Evolutionary conservation across 2,797 vertebrate genomes (phyloP).

Genomic region (Gymnodraco acuticeps): DNA sequence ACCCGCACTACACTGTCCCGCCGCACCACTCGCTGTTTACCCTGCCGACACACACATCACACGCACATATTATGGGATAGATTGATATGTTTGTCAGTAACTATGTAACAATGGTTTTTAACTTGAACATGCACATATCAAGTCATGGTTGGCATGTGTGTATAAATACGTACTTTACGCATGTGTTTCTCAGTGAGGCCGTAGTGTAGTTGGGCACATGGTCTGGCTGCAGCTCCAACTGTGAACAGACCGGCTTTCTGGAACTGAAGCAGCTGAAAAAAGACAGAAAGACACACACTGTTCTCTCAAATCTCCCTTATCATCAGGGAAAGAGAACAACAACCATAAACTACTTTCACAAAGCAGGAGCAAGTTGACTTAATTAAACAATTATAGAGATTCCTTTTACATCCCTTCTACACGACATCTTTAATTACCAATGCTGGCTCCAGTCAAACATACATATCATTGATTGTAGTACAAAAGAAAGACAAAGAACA

Average conservation of each 20-base stretch:
- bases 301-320: neutral
- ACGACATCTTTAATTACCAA: neutral
- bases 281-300: neutral
- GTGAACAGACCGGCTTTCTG: conserved; percentile 84
- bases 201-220: conserved; percentile 91
- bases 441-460: neutral
- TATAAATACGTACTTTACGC: conserved; percentile 73
- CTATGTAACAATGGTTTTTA: neutral
- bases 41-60: conserved; percentile 73
- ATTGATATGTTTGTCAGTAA: neutral
- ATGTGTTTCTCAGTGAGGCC: conserved; percentile 85
- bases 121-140: neutral
- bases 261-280: conserved; percentile 88
- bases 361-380: neutral
- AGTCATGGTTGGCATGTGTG: neutral
- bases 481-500: neutral
- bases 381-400: neutral
- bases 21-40: conserved; percentile 82
- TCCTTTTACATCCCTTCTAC: neutral
- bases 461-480: neutral
- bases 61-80: neutral
- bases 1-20: conserved; percentile 83
- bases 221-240: conserved; percentile 84
- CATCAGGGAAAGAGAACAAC: neutral
- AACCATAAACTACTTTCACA: conserved; percentile 1